These are phyloP conservation scores for Otis tarda DNA, from an alignment of 2,113 vertebrate genomes.

Conservation along the genomic window DNA sequence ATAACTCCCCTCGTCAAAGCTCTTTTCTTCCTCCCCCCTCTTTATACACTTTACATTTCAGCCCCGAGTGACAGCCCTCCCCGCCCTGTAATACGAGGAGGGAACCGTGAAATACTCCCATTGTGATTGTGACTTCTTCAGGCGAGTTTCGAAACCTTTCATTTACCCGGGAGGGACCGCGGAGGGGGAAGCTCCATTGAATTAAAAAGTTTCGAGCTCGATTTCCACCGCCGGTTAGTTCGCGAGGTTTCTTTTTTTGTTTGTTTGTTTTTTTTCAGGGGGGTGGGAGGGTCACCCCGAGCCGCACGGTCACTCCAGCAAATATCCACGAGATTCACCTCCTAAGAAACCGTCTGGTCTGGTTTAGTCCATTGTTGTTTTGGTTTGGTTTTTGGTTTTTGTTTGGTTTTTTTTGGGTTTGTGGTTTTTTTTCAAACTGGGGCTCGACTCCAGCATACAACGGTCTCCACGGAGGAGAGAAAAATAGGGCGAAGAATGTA, in stretches of 20 bases:
- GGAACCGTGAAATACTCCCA: constrained; percentile 76
- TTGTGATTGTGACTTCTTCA: constrained; percentile 75
- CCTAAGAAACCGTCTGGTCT: constrained; percentile 30
- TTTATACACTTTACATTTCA: constrained; percentile 64
- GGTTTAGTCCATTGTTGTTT: constrained; percentile 43
- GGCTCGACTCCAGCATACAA: constrained; percentile 39
- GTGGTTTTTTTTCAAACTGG: not conserved
- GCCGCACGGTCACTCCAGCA: constrained; percentile 17
- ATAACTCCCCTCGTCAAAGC: constrained; percentile 79
- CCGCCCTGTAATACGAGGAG: constrained; percentile 71
- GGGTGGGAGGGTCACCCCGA: not conserved
- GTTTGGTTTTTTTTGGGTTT: too few relatives aligned
- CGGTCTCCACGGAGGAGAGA: constrained; percentile 61
- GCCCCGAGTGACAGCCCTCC: constrained; percentile 73
- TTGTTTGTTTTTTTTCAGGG: not conserved
- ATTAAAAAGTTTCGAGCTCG: constrained; percentile 63
- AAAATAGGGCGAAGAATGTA: constrained; percentile 61
- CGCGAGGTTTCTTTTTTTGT: not conserved
- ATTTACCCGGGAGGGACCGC: constrained; percentile 62
- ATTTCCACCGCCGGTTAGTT: constrained; percentile 25
- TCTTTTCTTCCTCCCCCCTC: constrained; percentile 59
- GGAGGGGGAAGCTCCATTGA: constrained; percentile 56
- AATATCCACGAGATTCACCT: constrained; percentile 38
- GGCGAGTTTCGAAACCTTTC: constrained; percentile 74
- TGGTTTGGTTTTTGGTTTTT: too few relatives aligned